Conservation (phyloP, 2,113 vertebrate species). For the Corvus cornix region DNA sequence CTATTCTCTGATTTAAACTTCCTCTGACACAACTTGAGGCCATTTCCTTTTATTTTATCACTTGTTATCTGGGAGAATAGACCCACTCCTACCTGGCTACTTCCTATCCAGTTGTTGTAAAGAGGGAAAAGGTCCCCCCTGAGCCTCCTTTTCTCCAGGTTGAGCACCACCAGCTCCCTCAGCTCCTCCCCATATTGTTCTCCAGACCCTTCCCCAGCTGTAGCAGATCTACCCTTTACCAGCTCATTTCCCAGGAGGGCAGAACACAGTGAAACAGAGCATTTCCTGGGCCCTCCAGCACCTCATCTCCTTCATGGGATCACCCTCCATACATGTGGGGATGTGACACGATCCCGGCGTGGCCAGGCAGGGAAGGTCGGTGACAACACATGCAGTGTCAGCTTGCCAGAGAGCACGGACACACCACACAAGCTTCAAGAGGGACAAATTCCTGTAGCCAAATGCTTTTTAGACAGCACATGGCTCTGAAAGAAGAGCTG, state of each 20-base stretch:
- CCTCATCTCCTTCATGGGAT: accelerated
- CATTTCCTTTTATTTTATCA: background rate
- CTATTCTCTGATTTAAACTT: background rate
- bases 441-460: background rate
- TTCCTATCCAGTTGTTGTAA: background rate
- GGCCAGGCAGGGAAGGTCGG: background rate
- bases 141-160: background rate
- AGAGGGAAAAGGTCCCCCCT: background rate
- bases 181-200: too few relatives aligned
- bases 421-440: background rate
- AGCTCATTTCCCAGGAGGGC: background rate
- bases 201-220: background rate
- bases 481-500: background rate
- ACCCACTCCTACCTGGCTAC: accelerated
- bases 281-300: background rate
- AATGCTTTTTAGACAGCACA: accelerated
- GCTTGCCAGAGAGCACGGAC: background rate
- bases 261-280: background rate
- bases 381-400: accelerated
- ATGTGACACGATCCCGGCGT: accelerated
- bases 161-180: background rate
- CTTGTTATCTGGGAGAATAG: background rate
- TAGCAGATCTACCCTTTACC: background rate
- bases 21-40: background rate
- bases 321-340: accelerated